A percentile compares a stretch with the other conserved stretches of the same genome.
Evolutionary conservation across 1,140 invertebrate genomes (phyloP).

Genomic region (Eriosoma lanigerum): DNA sequence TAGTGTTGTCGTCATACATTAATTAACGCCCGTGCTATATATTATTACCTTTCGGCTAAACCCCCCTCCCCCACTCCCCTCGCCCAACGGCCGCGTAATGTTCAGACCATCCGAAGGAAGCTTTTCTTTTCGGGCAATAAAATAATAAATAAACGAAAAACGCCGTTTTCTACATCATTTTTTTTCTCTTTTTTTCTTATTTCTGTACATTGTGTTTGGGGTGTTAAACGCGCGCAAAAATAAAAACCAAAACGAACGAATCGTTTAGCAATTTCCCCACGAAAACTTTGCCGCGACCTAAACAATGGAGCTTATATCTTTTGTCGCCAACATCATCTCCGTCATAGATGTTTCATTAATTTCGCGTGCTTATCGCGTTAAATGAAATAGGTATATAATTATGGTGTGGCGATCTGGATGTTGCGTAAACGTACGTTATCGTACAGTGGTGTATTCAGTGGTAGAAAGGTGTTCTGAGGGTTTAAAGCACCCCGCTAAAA

Average conservation of each 20-base stretch:
- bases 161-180: background rate
- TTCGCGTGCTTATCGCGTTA: background rate
- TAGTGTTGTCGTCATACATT: conserved; percentile 48
- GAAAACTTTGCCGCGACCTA: background rate
- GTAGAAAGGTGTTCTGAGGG: too few species aligned
- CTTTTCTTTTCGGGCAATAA: conserved; percentile 11
- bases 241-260: background rate
- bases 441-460: too few species aligned
- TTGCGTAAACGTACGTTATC: too few species aligned
- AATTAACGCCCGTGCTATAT: conserved; percentile 40
- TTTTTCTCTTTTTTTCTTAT: background rate
- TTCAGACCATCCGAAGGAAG: too few species aligned
- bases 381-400: too few species aligned
- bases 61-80: too few species aligned
- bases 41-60: background rate
- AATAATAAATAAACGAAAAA: conserved; percentile 1
- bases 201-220: background rate
- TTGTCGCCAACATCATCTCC: conserved; percentile 4
- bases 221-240: background rate
- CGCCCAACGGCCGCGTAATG: background rate
- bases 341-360: conserved; percentile 23
- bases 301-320: background rate
- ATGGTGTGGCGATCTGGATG: too few species aligned
- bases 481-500: too few species aligned
- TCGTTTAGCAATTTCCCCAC: background rate